Conservation (phyloP, 1,140 invertebrate species). For the Pentalonia nigronervosa region DNA sequence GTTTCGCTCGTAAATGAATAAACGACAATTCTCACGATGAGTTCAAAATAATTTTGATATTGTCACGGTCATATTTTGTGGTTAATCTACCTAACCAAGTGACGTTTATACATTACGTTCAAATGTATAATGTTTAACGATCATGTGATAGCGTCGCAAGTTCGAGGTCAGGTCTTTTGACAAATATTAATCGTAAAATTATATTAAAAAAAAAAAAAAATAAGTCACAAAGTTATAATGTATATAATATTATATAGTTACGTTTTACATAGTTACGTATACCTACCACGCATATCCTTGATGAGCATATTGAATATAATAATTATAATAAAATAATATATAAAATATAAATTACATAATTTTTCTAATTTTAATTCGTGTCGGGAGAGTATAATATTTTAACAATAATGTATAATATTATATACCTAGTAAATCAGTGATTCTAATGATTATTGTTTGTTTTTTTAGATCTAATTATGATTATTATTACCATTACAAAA, state of each 20-base stretch:
- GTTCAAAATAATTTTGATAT: neutral
- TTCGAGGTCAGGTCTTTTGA: neutral
- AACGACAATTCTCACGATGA: neutral
- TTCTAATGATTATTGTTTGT: neutral
- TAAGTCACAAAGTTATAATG: neutral
- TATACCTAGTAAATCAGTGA: neutral
- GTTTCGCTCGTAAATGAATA: slow-evolving; percentile 2
- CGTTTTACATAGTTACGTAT: neutral
- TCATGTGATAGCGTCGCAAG: neutral
- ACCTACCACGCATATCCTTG: neutral
- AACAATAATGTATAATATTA: neutral
- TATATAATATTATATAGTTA: neutral
- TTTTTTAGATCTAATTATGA: neutral
- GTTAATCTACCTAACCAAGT: neutral
- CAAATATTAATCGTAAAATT: neutral
- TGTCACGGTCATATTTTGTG: slow-evolving; percentile 15
- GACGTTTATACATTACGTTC: neutral
- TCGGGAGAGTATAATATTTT: neutral
- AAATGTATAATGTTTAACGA: slow-evolving; percentile 2
- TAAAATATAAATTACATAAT: neutral
- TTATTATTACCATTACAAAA: neutral
- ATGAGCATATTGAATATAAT: neutral
- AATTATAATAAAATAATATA: neutral
- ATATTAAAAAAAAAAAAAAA: neutral
- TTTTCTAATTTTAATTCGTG: neutral